Conservation (phyloP, 2,888 invertebrate species). For the Sarcophaga variegata region DNA sequence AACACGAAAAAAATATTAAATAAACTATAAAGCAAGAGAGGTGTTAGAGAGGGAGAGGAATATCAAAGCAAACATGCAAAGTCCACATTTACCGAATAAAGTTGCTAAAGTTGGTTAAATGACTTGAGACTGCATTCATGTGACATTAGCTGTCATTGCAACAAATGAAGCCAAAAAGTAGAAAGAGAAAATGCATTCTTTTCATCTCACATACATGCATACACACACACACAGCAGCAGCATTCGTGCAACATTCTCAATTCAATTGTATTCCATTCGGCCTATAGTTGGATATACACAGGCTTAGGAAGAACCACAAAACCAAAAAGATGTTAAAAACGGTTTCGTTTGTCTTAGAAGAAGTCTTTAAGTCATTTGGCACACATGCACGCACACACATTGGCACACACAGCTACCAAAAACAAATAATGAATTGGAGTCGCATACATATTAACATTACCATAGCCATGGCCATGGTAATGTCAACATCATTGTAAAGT, state of each 20-base stretch:
- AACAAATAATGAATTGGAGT: slow-evolving; percentile 27
- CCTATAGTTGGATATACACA: too few relatives aligned
- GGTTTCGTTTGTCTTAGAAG: slow-evolving; percentile 1
- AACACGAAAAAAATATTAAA: slow-evolving; percentile 22
- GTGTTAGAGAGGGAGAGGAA: not conserved
- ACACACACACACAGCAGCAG: not conserved
- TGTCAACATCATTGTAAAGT: slow-evolving; percentile 59
- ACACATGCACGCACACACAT: slow-evolving; percentile 6
- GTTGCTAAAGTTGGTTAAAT: slow-evolving; percentile 68
- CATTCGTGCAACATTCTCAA: slow-evolving; percentile 33
- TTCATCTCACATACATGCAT: slow-evolving; percentile 27
- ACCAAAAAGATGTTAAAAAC: slow-evolving; percentile 8
- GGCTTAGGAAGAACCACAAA: not conserved
- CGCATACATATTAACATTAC: slow-evolving; percentile 42
- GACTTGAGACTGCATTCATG: slow-evolving; percentile 66
- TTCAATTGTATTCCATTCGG: slow-evolving; percentile 25
- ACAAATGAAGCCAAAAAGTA: slow-evolving; percentile 64
- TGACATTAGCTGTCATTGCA: slow-evolving; percentile 68
- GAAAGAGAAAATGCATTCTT: slow-evolving; percentile 67
- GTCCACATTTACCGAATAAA: slow-evolving; percentile 68
- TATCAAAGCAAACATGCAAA: slow-evolving; percentile 65
- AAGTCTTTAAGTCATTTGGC: slow-evolving; percentile 48
- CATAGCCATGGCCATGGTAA: slow-evolving; percentile 21
- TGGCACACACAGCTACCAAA: not conserved
- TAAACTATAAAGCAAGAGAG: slow-evolving; percentile 14